Evolutionary conservation across 2,888 invertebrate species (phyloP).

Genomic region (Ectobius pallidus): DNA sequence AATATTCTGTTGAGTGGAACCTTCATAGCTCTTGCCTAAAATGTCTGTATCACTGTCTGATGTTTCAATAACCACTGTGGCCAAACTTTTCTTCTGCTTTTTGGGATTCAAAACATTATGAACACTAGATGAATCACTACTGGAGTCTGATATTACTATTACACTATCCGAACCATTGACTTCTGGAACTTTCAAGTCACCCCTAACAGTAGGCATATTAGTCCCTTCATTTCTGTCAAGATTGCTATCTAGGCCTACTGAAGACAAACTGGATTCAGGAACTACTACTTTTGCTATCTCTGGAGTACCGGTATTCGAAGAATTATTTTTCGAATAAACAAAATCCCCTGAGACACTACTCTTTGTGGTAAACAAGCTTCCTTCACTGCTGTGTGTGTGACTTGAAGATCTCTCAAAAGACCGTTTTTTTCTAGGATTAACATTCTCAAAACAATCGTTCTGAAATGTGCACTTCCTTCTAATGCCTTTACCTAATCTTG

Average conservation of each 20-base stretch:
- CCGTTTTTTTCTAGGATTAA: too few relatives aligned
- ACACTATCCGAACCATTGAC: too few relatives aligned
- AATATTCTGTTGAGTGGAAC: not conserved
- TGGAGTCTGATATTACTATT: slow-evolving; percentile 5
- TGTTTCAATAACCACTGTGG: not conserved
- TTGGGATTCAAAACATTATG: not conserved
- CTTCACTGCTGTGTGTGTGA: too few relatives aligned
- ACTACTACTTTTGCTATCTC: not conserved
- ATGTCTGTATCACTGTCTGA: not conserved
- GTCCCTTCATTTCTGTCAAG: not conserved
- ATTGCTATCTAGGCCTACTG: not conserved
- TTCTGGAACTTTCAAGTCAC: too few relatives aligned
- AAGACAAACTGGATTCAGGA: not conserved
- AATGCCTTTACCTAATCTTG: not conserved
- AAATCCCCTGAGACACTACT: too few relatives aligned
- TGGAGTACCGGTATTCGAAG: too few relatives aligned
- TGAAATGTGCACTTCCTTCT: not conserved
- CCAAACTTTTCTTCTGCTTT: not conserved
- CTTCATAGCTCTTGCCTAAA: not conserved
- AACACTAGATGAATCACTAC: not conserved
- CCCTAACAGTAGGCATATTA: too few relatives aligned
- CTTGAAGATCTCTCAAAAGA: too few relatives aligned
- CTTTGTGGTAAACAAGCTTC: too few relatives aligned
- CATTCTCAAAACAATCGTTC: not conserved
- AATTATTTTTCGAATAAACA: too few relatives aligned